phyloP scores from a whole-genome alignment of 2,113 vertebrate genomes.

The Brachyistius frenatus region DNA sequence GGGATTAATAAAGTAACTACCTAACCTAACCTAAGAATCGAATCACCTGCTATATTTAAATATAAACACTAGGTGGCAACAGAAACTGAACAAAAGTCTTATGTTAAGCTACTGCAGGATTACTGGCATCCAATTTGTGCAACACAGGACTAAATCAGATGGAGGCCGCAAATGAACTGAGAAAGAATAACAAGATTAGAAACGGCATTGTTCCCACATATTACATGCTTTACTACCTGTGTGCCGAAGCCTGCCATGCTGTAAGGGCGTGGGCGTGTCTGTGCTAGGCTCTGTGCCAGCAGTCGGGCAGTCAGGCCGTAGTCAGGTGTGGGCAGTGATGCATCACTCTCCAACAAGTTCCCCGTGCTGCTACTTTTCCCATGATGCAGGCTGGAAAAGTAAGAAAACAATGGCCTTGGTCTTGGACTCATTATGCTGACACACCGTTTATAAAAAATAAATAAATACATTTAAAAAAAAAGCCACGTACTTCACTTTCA shows the following conservation, averaged over 20 bases:
- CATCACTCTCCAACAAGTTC: conserved; percentile 94
- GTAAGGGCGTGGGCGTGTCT: conserved; percentile 96
- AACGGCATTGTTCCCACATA: conserved; percentile 1
- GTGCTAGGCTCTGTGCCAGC: conserved; percentile 86
- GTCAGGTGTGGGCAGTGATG: conserved; percentile 92
- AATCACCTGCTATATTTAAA: neutral
- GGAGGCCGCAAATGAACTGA: conserved; percentile 41
- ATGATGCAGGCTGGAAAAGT: conserved; percentile 89
- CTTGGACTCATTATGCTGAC: neutral
- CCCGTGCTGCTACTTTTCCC: conserved; percentile 99
- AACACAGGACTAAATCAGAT: conserved; percentile 45
- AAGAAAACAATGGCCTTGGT: conserved; percentile 34
- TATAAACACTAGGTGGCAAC: conserved; percentile 75
- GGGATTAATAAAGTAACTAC: too few species aligned
- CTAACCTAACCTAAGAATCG: neutral
- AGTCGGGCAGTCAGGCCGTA: conserved; percentile 93
- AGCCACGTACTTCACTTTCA: conserved; percentile 90
- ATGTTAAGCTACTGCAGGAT: conserved; percentile 47
- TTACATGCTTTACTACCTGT: conserved; percentile 85
- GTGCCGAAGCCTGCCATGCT: conserved; percentile 95
- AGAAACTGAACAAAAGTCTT: conserved; percentile 9
- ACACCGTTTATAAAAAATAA: neutral
- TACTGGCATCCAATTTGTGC: conserved; percentile 61
- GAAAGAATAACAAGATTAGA: conserved; percentile 25
- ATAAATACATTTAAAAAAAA: neutral